Conservation (phyloP, 1,140 invertebrate genomes). For the Megalopta genalis region DNA sequence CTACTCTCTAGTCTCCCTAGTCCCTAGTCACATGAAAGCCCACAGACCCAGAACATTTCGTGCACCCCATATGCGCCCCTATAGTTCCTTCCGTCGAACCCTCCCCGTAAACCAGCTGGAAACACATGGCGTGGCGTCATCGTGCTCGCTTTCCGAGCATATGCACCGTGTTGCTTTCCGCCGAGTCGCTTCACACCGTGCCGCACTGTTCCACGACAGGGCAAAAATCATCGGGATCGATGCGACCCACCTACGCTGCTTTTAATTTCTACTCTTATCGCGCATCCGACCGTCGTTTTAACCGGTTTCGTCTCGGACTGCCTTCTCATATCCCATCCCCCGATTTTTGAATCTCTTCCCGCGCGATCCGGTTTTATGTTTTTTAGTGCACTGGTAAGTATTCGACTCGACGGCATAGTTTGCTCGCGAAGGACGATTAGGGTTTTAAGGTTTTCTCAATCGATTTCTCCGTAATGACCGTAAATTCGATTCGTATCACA, state of each 20-base stretch:
- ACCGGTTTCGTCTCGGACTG: too few species aligned
- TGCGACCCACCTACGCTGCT: conserved; percentile 8
- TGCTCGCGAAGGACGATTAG: too few species aligned
- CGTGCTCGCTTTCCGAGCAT: conserved; percentile 68
- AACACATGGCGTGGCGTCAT: conserved; percentile 78
- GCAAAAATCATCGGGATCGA: conserved; percentile 56
- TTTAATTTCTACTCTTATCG: conserved; percentile 14
- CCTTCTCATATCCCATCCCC: not conserved
- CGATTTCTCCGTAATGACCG: too few species aligned
- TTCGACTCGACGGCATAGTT: too few species aligned
- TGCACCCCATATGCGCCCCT: conserved; percentile 51
- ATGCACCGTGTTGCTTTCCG: conserved; percentile 62
- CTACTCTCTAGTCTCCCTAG: conserved; percentile 31
- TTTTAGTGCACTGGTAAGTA: too few species aligned
- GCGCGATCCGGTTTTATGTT: not conserved
- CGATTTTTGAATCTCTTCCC: too few species aligned
- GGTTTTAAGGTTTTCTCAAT: too few species aligned
- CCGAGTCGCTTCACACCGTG: too few species aligned
- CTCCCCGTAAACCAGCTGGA: conserved; percentile 72
- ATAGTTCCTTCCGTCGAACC: conserved; percentile 38
- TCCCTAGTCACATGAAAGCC: conserved; percentile 48
- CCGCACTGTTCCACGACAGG: conserved; percentile 30
- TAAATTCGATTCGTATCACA: too few species aligned
- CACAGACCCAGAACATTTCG: conserved; percentile 58
- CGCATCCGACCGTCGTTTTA: conserved; percentile 1